A percentile compares a stretch with the other conserved stretches of the same genome.
These are phyloP conservation scores for Drosophila incognita DNA, from an alignment of 2,888 invertebrate genomes.

Conservation along the genomic window DNA sequence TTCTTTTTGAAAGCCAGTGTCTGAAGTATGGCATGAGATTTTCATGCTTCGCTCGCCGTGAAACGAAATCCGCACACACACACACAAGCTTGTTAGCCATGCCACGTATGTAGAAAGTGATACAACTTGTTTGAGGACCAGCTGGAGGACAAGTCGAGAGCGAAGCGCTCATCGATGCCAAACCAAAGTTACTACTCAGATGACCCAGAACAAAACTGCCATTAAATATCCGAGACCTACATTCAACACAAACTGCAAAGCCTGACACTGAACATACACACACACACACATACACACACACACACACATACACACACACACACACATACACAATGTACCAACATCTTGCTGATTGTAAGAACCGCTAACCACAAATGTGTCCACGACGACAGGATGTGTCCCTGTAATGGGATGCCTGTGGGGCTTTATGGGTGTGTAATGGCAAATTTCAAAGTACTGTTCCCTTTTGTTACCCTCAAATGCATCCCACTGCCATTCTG, in stretches of 20 bases:
- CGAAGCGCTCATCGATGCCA: constrained; percentile 29
- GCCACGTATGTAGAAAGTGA: constrained; percentile 59
- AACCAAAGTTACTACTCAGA: constrained; percentile 61
- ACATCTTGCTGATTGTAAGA: constrained; percentile 49
- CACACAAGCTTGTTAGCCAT: constrained; percentile 24
- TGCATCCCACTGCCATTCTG: neutral
- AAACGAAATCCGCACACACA: constrained; percentile 65
- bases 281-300: constrained; percentile 11
- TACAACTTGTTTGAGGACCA: constrained; percentile 34
- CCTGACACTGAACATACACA: constrained; percentile 14
- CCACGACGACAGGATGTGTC: neutral
- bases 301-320: neutral
- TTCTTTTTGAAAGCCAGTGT: constrained; percentile 20
- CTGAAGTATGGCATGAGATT: constrained; percentile 39
- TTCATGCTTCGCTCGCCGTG: constrained; percentile 72
- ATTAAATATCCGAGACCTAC: constrained; percentile 50
- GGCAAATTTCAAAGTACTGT: constrained; percentile 20
- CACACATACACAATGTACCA: constrained; percentile 9
- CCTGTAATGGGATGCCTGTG: neutral
- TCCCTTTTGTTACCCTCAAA: constrained; percentile 4
- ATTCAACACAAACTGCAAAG: constrained; percentile 13
- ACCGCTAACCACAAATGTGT: constrained; percentile 37
- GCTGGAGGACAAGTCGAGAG: neutral
- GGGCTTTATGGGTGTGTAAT: constrained; percentile 3
- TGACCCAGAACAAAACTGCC: constrained; percentile 63